These are phyloP conservation scores for Cataglyphis altisquamis DNA, from an alignment of 2,888 invertebrate species.

Conservation along the genomic window DNA sequence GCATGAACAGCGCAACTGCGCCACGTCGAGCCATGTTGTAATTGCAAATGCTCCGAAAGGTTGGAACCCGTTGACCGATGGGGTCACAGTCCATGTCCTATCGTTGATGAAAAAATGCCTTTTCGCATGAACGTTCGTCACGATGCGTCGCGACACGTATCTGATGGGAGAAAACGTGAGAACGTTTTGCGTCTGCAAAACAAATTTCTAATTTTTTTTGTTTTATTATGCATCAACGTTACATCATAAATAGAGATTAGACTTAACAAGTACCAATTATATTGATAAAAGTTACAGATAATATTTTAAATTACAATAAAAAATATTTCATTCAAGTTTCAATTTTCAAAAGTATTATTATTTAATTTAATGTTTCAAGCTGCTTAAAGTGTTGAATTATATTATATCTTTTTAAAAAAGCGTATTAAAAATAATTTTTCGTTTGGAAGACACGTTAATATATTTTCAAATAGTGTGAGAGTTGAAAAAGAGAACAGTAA, in stretches of 20 bases:
- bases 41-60: constrained; percentile 71
- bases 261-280: background rate
- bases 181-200: constrained; percentile 43
- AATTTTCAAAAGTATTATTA: background rate
- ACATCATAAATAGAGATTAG: constrained; percentile 5
- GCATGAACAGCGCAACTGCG: constrained; percentile 29
- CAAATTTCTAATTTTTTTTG: constrained; percentile 18
- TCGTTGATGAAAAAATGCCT: constrained; percentile 46
- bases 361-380: background rate
- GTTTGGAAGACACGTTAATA: background rate
- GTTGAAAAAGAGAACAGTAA: background rate
- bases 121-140: constrained; percentile 47
- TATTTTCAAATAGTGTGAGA: background rate
- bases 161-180: constrained; percentile 59
- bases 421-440: background rate
- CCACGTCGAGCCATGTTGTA: constrained; percentile 65
- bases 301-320: background rate
- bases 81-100: constrained; percentile 17
- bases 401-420: background rate
- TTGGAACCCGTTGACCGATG: constrained; percentile 36
- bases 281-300: background rate
- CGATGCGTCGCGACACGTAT: constrained; percentile 54
- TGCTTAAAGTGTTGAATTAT: background rate
- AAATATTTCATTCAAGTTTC: background rate
- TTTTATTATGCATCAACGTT: background rate